Conservation (phyloP, 2,113 vertebrate species). For the Oryzias curvinotus region DNA sequence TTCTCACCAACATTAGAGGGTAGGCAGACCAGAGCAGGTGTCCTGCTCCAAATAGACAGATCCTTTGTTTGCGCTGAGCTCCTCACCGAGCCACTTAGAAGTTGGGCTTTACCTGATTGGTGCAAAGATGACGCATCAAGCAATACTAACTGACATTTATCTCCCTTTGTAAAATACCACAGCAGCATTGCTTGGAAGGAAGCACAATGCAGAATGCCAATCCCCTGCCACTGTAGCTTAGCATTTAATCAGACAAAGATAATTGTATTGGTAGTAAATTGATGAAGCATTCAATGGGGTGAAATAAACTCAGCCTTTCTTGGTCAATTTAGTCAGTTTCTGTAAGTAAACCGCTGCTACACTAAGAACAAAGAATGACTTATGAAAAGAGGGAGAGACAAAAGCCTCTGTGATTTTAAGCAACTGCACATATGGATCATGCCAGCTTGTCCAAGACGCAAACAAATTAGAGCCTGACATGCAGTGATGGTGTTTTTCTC, state of each 20-base stretch:
- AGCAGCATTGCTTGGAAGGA: constrained; percentile 36
- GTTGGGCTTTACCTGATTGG: constrained; percentile 47
- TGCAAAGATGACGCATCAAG: constrained; percentile 37
- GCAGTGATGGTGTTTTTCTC: constrained; percentile 30
- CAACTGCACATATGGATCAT: constrained; percentile 42
- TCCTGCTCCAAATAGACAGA: constrained; percentile 30
- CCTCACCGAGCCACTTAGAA: constrained; percentile 36
- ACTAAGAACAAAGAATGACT: constrained; percentile 33
- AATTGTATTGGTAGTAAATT: constrained; percentile 62
- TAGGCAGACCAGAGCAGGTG: constrained; percentile 33
- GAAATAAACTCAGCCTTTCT: constrained; percentile 63
- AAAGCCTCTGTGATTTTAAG: constrained; percentile 63
- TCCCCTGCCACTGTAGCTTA: constrained; percentile 46
- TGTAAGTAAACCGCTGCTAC: constrained; percentile 44
- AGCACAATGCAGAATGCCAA: constrained; percentile 44
- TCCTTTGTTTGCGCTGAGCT: constrained; percentile 48
- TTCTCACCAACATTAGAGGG: constrained; percentile 48
- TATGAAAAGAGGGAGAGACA: constrained; percentile 33
- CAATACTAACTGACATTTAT: constrained; percentile 65
- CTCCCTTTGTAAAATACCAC: constrained; percentile 61
- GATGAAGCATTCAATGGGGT: constrained; percentile 67
- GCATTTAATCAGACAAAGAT: constrained; percentile 62
- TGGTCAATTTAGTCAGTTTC: constrained; percentile 41
- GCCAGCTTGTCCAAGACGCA: constrained; percentile 55
- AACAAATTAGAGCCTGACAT: constrained; percentile 51